phyloP scores from a whole-genome alignment of 2,797 vertebrate species.

The Enteromius paludinosus region DNA sequence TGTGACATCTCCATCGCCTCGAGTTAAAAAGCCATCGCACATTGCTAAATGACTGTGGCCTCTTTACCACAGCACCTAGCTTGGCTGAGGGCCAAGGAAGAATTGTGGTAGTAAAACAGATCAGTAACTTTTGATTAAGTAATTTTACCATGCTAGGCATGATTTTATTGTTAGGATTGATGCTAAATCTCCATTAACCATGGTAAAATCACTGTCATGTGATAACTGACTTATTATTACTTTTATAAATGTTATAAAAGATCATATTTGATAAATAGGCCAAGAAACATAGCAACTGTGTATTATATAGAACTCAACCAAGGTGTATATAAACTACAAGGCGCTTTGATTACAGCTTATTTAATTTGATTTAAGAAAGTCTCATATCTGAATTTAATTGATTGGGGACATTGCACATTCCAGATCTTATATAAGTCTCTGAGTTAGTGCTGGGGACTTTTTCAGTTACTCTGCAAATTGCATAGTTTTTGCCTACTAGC shows the following conservation, averaged over 20 bases:
- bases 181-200: background rate
- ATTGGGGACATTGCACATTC: background rate
- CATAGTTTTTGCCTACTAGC: background rate
- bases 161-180: background rate
- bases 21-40: constrained; percentile 64
- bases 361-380: background rate
- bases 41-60: constrained; percentile 58
- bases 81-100: constrained; percentile 16
- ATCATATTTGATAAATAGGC: too few species aligned
- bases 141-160: background rate
- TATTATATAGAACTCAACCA: background rate
- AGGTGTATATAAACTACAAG: background rate
- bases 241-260: background rate
- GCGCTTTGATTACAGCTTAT: background rate
- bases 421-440: background rate
- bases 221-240: background rate
- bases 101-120: constrained; percentile 12
- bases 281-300: background rate
- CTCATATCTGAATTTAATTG: background rate
- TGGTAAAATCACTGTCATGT: background rate
- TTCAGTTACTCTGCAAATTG: background rate
- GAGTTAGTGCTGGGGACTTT: background rate
- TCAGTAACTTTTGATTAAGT: background rate
- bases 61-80: constrained; percentile 54
- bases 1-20: constrained; percentile 66